Evolutionary conservation across 2,888 invertebrate genomes (phyloP).

Genomic region (Chironomus tentans): DNA sequence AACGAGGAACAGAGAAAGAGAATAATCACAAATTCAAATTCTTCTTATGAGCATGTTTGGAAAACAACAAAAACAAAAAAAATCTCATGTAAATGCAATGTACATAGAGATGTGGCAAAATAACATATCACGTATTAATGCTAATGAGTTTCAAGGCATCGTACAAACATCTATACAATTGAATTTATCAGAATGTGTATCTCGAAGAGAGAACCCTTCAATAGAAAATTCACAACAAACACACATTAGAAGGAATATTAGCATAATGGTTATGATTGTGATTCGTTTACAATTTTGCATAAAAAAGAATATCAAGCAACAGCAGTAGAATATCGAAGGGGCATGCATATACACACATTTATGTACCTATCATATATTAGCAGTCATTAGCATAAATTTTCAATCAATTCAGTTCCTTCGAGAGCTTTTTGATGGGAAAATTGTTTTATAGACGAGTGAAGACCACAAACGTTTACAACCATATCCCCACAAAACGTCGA

Average conservation of each 20-base stretch:
- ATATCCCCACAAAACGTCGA: no score
- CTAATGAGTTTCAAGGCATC: constrained; percentile 1
- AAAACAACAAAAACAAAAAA: no score
- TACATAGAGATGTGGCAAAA: background rate
- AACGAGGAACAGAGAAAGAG: no score
- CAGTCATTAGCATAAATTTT: constrained; percentile 4
- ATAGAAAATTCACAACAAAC: background rate
- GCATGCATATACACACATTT: background rate
- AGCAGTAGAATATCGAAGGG: background rate
- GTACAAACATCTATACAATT: background rate
- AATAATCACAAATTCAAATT: no score
- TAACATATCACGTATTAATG: constrained; percentile 3
- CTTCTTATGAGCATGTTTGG: no score
- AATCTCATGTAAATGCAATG: background rate
- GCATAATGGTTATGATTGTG: background rate
- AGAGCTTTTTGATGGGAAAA: background rate
- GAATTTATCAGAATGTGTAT: background rate
- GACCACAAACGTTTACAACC: no score
- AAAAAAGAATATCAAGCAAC: background rate
- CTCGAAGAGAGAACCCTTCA: background rate
- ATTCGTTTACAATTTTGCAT: background rate
- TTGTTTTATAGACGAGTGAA: background rate
- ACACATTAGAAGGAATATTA: background rate
- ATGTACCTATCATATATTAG: background rate
- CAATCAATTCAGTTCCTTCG: background rate